These are phyloP conservation scores for Athripsodes cinereus DNA, from an alignment of 2,888 invertebrate species.

Conservation along the genomic window DNA sequence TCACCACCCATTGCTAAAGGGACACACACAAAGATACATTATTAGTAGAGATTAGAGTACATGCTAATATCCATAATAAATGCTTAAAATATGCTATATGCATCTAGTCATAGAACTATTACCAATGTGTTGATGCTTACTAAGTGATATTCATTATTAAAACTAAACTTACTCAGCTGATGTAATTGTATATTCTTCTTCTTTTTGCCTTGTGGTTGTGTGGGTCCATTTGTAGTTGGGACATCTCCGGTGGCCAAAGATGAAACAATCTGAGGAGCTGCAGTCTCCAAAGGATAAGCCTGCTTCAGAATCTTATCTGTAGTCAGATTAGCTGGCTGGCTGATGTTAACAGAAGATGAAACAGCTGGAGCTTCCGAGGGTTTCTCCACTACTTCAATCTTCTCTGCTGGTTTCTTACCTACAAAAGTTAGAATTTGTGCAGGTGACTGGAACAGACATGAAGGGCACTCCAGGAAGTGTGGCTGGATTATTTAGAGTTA, in stretches of 20 bases:
- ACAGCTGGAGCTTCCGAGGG: neutral
- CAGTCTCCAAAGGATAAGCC: constrained; percentile 32
- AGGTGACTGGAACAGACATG: too few species aligned
- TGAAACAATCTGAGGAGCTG: constrained; percentile 21
- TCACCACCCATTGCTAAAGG: constrained; percentile 59
- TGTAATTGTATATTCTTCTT: constrained; percentile 51
- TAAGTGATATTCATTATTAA: too few species aligned
- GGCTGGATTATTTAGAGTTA: too few species aligned
- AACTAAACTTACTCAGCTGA: constrained; percentile 46
- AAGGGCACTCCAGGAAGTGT: too few species aligned
- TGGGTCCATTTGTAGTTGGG: constrained; percentile 25
- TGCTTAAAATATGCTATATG: too few species aligned
- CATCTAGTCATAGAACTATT: too few species aligned
- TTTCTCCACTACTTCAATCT: constrained; percentile 7
- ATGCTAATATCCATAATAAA: too few species aligned
- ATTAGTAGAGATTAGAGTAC: too few species aligned
- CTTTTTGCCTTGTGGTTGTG: constrained; percentile 39
- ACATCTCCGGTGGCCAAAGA: constrained; percentile 2
- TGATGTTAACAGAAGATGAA: constrained; percentile 38
- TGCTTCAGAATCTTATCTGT: constrained; percentile 44
- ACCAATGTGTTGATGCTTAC: too few species aligned
- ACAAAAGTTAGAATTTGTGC: neutral
- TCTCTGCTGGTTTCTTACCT: constrained; percentile 8
- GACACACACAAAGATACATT: neutral
- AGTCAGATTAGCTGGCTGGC: constrained; percentile 44